These are phyloP conservation scores for Campoletis raptor DNA, from an alignment of 2,888 invertebrate species.

Conservation along the genomic window DNA sequence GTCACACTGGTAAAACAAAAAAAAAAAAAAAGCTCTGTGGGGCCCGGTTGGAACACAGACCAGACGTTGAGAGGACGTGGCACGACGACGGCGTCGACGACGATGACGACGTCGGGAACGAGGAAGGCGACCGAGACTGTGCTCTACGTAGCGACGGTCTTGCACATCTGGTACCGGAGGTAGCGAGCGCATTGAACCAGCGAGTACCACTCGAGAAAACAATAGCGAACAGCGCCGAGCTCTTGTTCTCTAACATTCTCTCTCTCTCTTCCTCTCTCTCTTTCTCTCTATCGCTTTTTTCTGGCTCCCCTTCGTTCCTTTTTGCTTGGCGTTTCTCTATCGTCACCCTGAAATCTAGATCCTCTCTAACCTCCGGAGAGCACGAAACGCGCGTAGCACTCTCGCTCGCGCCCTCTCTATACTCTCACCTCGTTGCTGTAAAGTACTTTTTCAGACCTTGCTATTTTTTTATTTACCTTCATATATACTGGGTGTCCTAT, in stretches of 20 bases:
- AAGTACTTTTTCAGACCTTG: slow-evolving; percentile 50
- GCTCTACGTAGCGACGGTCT: slow-evolving; percentile 69
- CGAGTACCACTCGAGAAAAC: slow-evolving; percentile 85
- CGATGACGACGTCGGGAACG: slow-evolving; percentile 64
- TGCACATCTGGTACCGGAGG: slow-evolving; percentile 83
- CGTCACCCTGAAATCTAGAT: slow-evolving; percentile 82
- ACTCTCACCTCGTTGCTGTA: slow-evolving; percentile 49
- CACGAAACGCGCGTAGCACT: slow-evolving; percentile 60
- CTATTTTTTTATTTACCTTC: slow-evolving; percentile 13
- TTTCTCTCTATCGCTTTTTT: slow-evolving; percentile 38
- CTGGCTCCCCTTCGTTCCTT: slow-evolving; percentile 25
- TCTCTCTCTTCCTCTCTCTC: slow-evolving; percentile 66
- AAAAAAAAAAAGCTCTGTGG: slow-evolving; percentile 25
- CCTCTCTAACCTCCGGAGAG: slow-evolving; percentile 72
- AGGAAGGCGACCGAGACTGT: slow-evolving; percentile 61
- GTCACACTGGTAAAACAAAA: slow-evolving; percentile 26
- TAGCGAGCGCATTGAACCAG: slow-evolving; percentile 83
- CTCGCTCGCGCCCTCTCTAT: slow-evolving; percentile 50
- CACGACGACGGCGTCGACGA: slow-evolving; percentile 65
- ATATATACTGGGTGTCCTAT: background rate
- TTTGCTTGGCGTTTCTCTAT: slow-evolving; percentile 72
- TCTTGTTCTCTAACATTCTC: slow-evolving; percentile 75
- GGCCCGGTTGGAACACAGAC: slow-evolving; percentile 33
- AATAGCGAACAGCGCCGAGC: slow-evolving; percentile 82
- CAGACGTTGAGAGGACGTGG: slow-evolving; percentile 59